These are phyloP conservation scores for Dendrocopos noguchii DNA, from an alignment of 2,113 vertebrate species.

Conservation along the genomic window DNA sequence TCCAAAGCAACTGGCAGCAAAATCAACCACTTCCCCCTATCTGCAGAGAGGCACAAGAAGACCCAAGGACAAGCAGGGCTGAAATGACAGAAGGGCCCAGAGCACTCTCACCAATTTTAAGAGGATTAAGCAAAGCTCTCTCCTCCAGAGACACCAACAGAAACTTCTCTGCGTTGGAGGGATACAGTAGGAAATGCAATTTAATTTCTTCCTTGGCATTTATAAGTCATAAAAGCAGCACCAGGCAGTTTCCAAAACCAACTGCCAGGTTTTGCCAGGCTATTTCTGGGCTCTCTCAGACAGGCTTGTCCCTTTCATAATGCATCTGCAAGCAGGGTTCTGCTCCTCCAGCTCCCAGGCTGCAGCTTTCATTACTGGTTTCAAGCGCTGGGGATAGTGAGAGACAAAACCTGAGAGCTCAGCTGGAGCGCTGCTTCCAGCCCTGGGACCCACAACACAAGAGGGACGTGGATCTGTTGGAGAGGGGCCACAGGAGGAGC, in stretches of 20 bases:
- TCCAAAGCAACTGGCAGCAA: not conserved
- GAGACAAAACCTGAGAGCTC: too few species aligned
- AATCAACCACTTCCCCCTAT: not conserved
- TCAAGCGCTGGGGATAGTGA: not conserved
- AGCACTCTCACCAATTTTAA: not conserved
- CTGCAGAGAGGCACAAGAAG: not conserved
- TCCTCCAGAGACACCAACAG: not conserved
- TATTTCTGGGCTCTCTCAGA: not conserved
- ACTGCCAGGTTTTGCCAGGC: not conserved
- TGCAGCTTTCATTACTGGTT: fast-evolving
- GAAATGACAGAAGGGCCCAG: not conserved
- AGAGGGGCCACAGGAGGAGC: too few species aligned
- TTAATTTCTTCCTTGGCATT: conserved; percentile 38
- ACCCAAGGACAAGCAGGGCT: not conserved
- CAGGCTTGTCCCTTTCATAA: not conserved
- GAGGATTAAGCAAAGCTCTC: conserved; percentile 48
- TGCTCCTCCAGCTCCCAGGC: not conserved
- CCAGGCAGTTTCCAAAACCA: not conserved
- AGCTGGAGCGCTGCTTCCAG: too few species aligned
- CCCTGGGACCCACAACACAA: too few species aligned
- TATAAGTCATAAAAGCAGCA: conserved; percentile 10
- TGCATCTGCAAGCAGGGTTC: not conserved
- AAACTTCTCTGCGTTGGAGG: not conserved
- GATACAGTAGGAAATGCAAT: conserved; percentile 9
- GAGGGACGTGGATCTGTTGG: too few species aligned